Conservation (phyloP, 2,113 vertebrate species). For the Menura novaehollandiae region DNA sequence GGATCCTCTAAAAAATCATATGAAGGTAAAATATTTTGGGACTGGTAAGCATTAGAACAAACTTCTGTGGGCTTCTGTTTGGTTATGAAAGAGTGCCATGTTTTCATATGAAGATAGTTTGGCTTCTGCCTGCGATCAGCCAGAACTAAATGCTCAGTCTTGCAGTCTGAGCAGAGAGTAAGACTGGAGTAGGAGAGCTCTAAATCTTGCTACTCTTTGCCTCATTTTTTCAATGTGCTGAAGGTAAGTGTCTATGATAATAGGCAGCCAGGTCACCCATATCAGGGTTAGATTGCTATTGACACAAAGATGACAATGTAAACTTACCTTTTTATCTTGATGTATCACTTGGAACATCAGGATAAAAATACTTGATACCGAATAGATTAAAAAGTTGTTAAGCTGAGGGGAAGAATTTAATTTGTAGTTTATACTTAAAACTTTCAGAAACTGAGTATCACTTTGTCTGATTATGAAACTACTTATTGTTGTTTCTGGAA, state of each 20-base stretch:
- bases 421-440: background rate
- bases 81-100: background rate
- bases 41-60: background rate
- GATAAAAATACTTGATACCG: background rate
- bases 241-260: background rate
- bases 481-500: background rate
- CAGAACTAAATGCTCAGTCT: background rate
- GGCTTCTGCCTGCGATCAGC: background rate
- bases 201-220: background rate
- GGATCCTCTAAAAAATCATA: conserved; percentile 84
- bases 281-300: background rate
- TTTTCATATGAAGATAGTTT: background rate
- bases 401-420: background rate
- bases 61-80: background rate
- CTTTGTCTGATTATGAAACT: background rate
- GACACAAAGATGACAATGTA: background rate
- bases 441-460: background rate
- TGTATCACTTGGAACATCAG: background rate
- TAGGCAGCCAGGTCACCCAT: background rate
- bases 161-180: background rate
- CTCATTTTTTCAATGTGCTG: background rate
- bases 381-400: background rate
- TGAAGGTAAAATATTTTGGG: conserved; percentile 76
- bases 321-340: background rate
- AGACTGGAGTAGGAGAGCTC: background rate